Percentiles rank a stretch among this genome's conserved stretches.
These are phyloP conservation scores for Rhingia campestris DNA, from an alignment of 2,888 invertebrate species.

Conservation along the genomic window DNA sequence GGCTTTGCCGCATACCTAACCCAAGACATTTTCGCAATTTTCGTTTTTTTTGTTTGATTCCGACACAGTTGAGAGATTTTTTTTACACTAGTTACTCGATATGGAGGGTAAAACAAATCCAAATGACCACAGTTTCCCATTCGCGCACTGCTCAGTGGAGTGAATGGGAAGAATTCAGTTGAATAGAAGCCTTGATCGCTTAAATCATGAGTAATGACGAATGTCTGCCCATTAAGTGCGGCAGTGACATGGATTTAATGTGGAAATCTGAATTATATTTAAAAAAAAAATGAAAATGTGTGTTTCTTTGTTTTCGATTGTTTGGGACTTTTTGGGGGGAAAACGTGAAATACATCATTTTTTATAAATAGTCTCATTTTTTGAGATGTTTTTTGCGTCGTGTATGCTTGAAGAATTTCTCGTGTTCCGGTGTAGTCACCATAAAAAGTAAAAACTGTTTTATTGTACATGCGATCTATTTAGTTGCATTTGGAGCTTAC, in stretches of 20 bases:
- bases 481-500: no score
- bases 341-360: conserved; percentile 34
- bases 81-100: conserved; percentile 12
- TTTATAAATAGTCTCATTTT: conserved; percentile 60
- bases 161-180: conserved; percentile 36
- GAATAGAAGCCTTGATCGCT: conserved; percentile 35
- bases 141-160: conserved; percentile 35
- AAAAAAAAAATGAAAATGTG: conserved; percentile 18
- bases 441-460: no score
- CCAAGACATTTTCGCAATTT: conserved; percentile 50
- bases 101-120: conserved; percentile 22
- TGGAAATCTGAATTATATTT: conserved; percentile 19
- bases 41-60: conserved; percentile 22
- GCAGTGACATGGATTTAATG: conserved; percentile 42
- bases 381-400: conserved; percentile 38
- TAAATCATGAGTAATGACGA: conserved; percentile 52
- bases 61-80: conserved; percentile 66
- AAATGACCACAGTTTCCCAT: conserved; percentile 39
- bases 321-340: background rate
- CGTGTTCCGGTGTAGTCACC: background rate
- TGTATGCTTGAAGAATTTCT: background rate
- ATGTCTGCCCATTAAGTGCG: conserved; percentile 55
- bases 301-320: conserved; percentile 32
- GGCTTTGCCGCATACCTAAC: conserved; percentile 38
- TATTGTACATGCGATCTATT: no score